Percentiles rank a stretch among this genome's conserved stretches.
Conservation (phyloP, 1,140 invertebrate species). For the Elysia chlorotica region DNA sequence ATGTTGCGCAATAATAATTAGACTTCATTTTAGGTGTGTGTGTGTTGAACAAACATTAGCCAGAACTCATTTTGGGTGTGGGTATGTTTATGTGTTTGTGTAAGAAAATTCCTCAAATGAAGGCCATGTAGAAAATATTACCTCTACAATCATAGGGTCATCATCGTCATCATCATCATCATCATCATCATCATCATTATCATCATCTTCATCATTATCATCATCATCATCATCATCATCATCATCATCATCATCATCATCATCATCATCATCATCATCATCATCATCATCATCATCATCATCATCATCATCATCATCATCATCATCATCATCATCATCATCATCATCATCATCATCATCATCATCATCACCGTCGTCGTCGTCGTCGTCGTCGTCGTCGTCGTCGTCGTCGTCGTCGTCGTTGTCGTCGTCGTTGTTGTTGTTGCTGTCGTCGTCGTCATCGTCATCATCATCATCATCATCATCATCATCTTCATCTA, state of each 20-base stretch:
- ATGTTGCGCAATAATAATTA: too few relatives aligned
- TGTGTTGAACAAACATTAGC: too few relatives aligned
- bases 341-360: constrained; percentile 6
- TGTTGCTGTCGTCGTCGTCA: neutral
- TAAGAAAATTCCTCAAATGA: too few relatives aligned
- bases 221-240: constrained; percentile 12
- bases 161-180: constrained; percentile 1
- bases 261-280: constrained; percentile 9
- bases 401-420: neutral
- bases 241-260: constrained; percentile 10
- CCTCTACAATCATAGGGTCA: neutral
- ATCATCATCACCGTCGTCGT: constrained; percentile 6
- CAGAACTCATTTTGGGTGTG: too few relatives aligned
- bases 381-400: constrained; percentile 1
- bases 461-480: neutral
- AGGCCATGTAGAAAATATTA: neutral
- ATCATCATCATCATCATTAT: constrained; percentile 11
- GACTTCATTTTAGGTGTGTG: too few relatives aligned
- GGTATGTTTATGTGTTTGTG: too few relatives aligned
- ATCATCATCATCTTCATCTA: neutral
- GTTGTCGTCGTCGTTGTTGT: too few relatives aligned
- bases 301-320: constrained; percentile 11
- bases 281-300: constrained; percentile 11
- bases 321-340: constrained; percentile 12
- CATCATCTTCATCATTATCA: constrained; percentile 9